Conservation (phyloP, 2,113 vertebrate species). For the Protomyctophum bolini region DNA sequence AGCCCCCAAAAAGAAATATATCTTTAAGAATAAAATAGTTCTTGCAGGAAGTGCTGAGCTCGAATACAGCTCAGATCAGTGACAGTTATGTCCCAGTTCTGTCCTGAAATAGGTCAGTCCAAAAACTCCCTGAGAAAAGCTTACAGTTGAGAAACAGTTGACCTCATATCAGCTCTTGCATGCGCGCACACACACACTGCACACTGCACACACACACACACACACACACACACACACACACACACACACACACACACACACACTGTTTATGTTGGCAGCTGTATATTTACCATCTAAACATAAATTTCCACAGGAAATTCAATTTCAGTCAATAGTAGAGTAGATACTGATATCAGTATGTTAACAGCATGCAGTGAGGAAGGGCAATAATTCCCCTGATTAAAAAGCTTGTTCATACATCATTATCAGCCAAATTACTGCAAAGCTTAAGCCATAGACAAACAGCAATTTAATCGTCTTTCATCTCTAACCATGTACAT, state of each 20-base stretch:
- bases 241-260: constrained; percentile 10
- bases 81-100: constrained; percentile 34
- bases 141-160: constrained; percentile 28
- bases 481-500: neutral
- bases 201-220: constrained; percentile 7
- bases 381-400: neutral
- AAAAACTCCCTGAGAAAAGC: constrained; percentile 46
- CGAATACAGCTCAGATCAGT: constrained; percentile 15
- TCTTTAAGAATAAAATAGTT: too few relatives aligned
- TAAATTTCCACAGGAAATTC: constrained; percentile 27
- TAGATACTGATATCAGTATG: neutral
- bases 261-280: neutral
- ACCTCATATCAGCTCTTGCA: constrained; percentile 13
- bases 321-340: constrained; percentile 7
- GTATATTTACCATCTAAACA: constrained; percentile 24
- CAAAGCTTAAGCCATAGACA: neutral
- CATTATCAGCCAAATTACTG: neutral
- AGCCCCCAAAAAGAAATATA: too few relatives aligned
- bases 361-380: neutral
- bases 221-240: neutral
- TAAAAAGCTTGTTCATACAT: neutral
- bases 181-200: constrained; percentile 5
- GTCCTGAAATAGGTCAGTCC: constrained; percentile 66
- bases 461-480: neutral
- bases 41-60: constrained; percentile 35